Conservation (phyloP, 2,888 invertebrate genomes). For the Torymus aiolomorphi region DNA sequence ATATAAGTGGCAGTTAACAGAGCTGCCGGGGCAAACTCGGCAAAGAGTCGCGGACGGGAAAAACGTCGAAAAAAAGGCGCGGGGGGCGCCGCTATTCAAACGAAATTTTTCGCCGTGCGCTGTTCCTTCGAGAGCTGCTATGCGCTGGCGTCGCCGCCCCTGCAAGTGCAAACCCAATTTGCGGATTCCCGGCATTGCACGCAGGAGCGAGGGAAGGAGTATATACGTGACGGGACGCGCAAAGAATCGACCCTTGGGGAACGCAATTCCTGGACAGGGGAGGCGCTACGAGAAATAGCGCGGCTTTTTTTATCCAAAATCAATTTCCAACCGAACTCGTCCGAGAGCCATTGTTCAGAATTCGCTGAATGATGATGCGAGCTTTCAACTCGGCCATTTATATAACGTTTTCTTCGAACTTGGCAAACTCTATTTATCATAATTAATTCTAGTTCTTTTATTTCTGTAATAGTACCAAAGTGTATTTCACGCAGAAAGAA, state of each 20-base stretch:
- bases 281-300: background rate
- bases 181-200: slow-evolving; percentile 58
- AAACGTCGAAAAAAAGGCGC: slow-evolving; percentile 24
- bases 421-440: no score
- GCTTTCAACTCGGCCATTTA: no score
- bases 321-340: no score
- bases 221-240: background rate
- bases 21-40: background rate
- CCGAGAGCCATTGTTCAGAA: no score
- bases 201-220: background rate
- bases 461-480: no score
- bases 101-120: slow-evolving; percentile 49
- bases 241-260: slow-evolving; percentile 28
- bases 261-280: slow-evolving; percentile 22
- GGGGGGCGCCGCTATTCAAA: slow-evolving; percentile 51
- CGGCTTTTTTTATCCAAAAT: no score
- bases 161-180: slow-evolving; percentile 63
- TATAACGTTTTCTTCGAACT: no score
- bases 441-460: no score
- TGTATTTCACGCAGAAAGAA: no score
- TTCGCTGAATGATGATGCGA: no score
- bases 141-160: no score
- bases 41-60: slow-evolving; percentile 34
- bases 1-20: slow-evolving; percentile 23
- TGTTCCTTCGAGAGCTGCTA: background rate